Evolutionary conservation across 2,797 vertebrate genomes (phyloP).

Genomic region (Chloroceryle inda): DNA sequence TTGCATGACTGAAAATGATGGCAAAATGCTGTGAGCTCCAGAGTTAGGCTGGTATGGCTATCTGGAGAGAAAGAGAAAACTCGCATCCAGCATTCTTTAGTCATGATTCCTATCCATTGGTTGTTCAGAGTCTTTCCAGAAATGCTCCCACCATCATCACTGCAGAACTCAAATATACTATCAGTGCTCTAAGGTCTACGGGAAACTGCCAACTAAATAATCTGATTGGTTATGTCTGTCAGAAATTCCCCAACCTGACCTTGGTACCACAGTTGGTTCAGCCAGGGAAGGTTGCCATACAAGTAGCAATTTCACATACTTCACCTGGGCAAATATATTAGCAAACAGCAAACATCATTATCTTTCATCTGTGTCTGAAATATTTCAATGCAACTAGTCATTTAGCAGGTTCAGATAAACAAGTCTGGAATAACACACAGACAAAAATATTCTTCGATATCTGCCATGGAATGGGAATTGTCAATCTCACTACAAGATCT

Average conservation of each 20-base stretch:
- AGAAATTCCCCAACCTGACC: neutral
- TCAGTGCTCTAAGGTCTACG: neutral
- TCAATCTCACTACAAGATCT: neutral
- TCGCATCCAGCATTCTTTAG: neutral
- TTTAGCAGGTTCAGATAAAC: neutral
- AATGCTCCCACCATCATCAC: neutral
- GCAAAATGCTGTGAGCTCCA: neutral
- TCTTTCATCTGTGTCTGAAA: neutral
- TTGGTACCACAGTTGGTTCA: neutral
- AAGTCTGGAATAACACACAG: neutral
- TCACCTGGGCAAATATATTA: neutral
- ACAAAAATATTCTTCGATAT: neutral
- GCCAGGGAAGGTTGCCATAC: neutral
- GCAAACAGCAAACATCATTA: constrained; percentile 1
- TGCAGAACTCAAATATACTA: neutral
- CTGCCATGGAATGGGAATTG: neutral
- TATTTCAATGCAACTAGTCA: neutral
- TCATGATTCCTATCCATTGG: neutral
- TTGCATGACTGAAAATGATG: neutral
- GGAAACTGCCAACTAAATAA: neutral
- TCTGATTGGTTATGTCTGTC: neutral
- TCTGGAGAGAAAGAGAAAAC: neutral
- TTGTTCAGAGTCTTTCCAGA: neutral
- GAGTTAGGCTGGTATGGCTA: neutral
- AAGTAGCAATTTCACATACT: neutral